Evolutionary conservation across 1,140 invertebrate genomes (phyloP).

Genomic region (Liolophura sinensis): DNA sequence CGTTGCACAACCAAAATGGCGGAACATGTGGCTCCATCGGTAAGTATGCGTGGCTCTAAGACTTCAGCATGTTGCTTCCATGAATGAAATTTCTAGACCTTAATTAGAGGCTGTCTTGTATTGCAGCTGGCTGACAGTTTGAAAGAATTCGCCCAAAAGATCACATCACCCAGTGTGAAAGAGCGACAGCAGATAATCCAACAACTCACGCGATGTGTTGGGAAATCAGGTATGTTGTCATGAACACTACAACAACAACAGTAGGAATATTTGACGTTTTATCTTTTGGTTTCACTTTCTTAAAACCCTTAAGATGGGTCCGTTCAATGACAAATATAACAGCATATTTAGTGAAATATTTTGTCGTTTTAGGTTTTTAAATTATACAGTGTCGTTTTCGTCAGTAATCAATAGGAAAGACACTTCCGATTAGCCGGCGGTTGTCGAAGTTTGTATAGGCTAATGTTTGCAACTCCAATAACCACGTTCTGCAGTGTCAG

Average conservation of each 20-base stretch:
- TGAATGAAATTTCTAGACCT: background rate
- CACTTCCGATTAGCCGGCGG: no score
- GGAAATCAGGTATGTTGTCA: slow-evolving; percentile 70
- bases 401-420: no score
- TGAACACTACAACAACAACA: slow-evolving; percentile 4
- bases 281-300: background rate
- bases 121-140: slow-evolving; percentile 71
- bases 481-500: no score
- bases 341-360: background rate
- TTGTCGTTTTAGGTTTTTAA: background rate
- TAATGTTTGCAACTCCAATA: no score
- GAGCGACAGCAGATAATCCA: slow-evolving; percentile 72
- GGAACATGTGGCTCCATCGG: slow-evolving; percentile 52
- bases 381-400: no score
- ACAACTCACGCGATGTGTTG: slow-evolving; percentile 73
- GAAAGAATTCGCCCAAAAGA: slow-evolving; percentile 77
- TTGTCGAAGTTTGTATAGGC: no score
- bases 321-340: background rate
- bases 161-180: slow-evolving; percentile 76
- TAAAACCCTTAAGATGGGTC: background rate
- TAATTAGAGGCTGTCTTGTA: slow-evolving; percentile 45
- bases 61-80: background rate
- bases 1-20: slow-evolving; percentile 52
- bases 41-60: slow-evolving; percentile 14
- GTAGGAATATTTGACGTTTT: background rate